Conservation (phyloP, 2,113 vertebrate genomes). For the Myotis davidii region DNA sequence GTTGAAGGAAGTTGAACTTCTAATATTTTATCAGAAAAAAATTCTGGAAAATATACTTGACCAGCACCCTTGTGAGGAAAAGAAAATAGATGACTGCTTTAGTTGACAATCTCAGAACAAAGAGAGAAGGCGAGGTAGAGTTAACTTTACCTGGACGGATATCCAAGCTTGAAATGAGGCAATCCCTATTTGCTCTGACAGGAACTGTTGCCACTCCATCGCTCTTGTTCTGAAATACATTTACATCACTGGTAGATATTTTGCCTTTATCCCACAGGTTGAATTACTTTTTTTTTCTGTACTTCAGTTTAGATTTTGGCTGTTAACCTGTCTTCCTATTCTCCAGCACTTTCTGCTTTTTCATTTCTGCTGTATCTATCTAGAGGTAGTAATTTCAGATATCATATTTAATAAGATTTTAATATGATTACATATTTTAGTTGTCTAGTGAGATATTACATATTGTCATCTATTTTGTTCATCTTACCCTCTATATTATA, state of each 20-base stretch:
- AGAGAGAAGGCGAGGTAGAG: background rate
- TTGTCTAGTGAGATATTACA: background rate
- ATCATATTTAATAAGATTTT: background rate
- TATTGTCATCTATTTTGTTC: background rate
- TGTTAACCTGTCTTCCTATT: background rate
- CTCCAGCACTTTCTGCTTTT: background rate
- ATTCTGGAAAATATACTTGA: background rate
- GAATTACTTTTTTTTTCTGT: background rate
- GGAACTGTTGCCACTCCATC: accelerated
- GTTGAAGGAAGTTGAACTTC: background rate
- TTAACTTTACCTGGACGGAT: background rate
- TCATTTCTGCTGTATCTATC: background rate
- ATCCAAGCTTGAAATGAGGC: background rate
- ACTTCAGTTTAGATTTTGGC: background rate
- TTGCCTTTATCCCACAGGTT: background rate
- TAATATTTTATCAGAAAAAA: background rate
- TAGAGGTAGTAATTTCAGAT: background rate
- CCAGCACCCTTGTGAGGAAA: background rate
- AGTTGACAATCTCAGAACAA: background rate
- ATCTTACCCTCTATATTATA: background rate
- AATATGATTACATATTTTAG: background rate
- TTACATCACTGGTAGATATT: background rate
- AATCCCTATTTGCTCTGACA: background rate
- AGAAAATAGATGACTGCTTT: background rate
- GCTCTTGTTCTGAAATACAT: background rate